Evolutionary conservation across 2,113 vertebrate genomes (phyloP).

Genomic region (Eurypyga helias): DNA sequence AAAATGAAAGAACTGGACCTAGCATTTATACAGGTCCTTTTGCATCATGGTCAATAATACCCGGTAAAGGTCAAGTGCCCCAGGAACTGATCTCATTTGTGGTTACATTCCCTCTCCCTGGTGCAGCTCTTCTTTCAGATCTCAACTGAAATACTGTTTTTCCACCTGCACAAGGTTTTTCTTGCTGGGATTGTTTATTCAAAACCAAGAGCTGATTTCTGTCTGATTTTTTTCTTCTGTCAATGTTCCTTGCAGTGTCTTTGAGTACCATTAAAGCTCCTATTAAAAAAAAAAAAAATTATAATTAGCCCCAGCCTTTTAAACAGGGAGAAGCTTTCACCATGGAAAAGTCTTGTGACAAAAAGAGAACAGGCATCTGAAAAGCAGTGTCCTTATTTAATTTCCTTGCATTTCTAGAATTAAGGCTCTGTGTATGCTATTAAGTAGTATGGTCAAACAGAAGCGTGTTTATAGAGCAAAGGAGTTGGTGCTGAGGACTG

Average conservation of each 20-base stretch:
- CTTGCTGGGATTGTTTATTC: not conserved
- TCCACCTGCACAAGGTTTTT: not conserved
- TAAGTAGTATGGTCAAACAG: not conserved
- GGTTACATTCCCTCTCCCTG: not conserved
- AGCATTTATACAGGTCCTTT: constrained; percentile 12
- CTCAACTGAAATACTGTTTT: not conserved
- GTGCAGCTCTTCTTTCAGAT: not conserved
- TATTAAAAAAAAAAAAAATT: not conserved
- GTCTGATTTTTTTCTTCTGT: not conserved
- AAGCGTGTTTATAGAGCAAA: not conserved
- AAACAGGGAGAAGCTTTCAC: not conserved
- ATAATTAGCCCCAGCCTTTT: not conserved
- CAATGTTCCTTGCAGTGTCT: not conserved
- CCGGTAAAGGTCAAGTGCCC: not conserved
- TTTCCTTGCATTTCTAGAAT: not conserved
- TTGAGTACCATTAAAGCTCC: not conserved
- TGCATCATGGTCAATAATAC: not conserved
- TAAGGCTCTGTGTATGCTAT: not conserved
- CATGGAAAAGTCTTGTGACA: not conserved
- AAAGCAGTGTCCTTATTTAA: not conserved
- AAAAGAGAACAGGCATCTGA: not conserved
- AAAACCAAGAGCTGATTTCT: not conserved
- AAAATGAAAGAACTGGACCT: not conserved
- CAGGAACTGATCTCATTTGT: constrained; percentile 9
- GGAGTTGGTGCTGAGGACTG: not conserved